Conservation (phyloP, 2,888 invertebrate species). For the Troides helena region DNA sequence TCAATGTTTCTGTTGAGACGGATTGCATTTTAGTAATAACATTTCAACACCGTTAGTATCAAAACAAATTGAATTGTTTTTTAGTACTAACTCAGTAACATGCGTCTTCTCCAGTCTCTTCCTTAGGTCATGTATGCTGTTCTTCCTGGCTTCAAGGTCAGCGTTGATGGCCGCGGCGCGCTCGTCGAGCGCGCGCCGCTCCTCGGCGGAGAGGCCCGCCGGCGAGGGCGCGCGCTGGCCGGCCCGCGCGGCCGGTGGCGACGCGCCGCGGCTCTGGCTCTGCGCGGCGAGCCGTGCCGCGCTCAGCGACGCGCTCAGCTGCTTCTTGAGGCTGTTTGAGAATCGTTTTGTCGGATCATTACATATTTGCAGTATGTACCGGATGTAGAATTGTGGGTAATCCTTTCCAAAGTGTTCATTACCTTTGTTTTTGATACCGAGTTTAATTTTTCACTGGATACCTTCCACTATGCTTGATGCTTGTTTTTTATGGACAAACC, state of each 20-base stretch:
- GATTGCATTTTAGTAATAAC: background rate
- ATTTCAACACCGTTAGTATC: background rate
- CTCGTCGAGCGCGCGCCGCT: conserved; percentile 79
- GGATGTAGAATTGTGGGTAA: no score
- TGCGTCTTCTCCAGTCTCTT: conserved; percentile 90
- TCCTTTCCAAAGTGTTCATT: no score
- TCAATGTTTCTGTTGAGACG: conserved; percentile 87
- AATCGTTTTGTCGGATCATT: no score
- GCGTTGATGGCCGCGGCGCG: conserved; percentile 73
- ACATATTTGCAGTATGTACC: no score
- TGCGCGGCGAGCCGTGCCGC: conserved; percentile 70
- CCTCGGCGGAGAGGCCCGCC: conserved; percentile 74
- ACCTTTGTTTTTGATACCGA: no score
- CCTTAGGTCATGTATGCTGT: conserved; percentile 90
- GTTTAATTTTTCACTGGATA: no score
- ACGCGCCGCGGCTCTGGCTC: conserved; percentile 36
- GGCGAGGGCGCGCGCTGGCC: conserved; percentile 56
- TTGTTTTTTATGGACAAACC: no score
- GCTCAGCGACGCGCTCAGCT: conserved; percentile 82
- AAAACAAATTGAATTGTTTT: background rate
- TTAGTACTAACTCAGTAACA: conserved; percentile 88
- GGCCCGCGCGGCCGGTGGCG: conserved; percentile 53
- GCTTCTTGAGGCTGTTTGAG: conserved; percentile 80
- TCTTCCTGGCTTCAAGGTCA: conserved; percentile 88
- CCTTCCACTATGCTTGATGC: no score